Base-by-base conservation (phyloP, 2,113 vertebrate genomes). In the Bubo scandiacus region DNA sequence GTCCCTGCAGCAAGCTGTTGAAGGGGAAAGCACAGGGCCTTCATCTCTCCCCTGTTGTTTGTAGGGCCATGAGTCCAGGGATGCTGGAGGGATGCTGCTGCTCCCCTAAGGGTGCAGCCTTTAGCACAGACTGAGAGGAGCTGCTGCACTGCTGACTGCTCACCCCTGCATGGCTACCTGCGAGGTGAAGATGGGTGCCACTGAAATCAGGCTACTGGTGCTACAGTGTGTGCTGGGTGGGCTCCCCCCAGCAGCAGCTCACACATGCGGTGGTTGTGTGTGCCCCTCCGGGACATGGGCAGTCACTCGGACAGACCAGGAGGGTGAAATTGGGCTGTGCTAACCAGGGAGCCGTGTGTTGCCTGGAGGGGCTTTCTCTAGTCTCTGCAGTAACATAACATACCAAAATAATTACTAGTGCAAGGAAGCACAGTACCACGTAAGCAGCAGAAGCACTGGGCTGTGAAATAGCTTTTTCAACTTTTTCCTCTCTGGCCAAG, bases 231-330 rank as follows among this genome's bases (percentile, higher is more conserved):
- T 61, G 36, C 17, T 13, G 2, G 45, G 32, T 68, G 49, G 55
- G 42, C 62, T 55, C 4, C 40, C 25, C 32, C 7, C 2, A 23
- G 30, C 36, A 23, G 52, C 47, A 62, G 30, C 68, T 9, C 30
- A 3, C 6, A 21, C 1, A 1, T 0, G 3, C 40, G 10, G 54
- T 1, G 6, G 11, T 1, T 30, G 11, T 12, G 14, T 12, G 67
- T 2, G 1, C 6, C 70, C 22, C 55, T 32, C 40, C 0, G 4
- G 70, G 47, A 36, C 3, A 2, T 13, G 43, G 45, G 32, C 72
- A 82, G n/a, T 3, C 40, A 12, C 18, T 11, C 1, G 3, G 25
- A 32, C 29, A 49, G n/a, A 36, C 17, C 21, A 34, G 40, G 51
- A 65, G 13, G 42, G 36, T 29, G 58, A 63, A 45, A 45, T 0